Evolutionary conservation across 2,888 invertebrate species (phyloP), one percentile per base, ranked within the genome.

Genomic region (Leptogaster cylindrica): DNA sequence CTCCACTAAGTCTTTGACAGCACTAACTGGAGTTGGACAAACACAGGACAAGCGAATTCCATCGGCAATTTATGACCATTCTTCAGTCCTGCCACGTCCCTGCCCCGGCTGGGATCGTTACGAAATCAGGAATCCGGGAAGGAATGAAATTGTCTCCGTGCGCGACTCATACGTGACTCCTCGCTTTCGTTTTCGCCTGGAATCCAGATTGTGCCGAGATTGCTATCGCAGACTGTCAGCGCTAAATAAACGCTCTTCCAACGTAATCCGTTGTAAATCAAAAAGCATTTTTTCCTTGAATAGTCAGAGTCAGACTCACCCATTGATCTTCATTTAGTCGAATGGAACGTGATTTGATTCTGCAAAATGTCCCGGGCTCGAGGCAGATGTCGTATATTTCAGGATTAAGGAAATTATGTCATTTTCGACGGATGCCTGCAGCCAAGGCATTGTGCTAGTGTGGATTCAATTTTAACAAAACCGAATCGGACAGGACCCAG

Each of bases 311-410:
- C 51, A 14, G 52, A 52, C 48, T 44, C 20, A 70, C 67, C 58
- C 67, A 70, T 70, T 70, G 70, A 70, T 70, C 70, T 70, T 70
- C 67, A 67, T 70, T 70, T 67, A 70, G 65, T 51, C 46, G 61
- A 65, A 70, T 70, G 70, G 67, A 63, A 70, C 70, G 70, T 70
- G 70, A 70, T 70, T 70, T 70, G 70, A 67, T 66, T 68, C 64
- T 67, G 58, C 25, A 67, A 67, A 65, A 12, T 25, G n/a, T 25
- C 25, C 31, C 27, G 27, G 33, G 4, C 63, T 50, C 14, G 8
- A 44, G 61, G 31, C 28, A 20, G 27, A 41, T 61, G 16, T 7
- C n/a, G 28, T 28, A 25, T 61, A 10, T 44, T 18, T 16, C 10
- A 27, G 28, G 41, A 44, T 61, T 55, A 55, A 55, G 55, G 55